Evolutionary conservation across 2,888 invertebrate species (phyloP).

Genomic region (Odontocerum albicorne): DNA sequence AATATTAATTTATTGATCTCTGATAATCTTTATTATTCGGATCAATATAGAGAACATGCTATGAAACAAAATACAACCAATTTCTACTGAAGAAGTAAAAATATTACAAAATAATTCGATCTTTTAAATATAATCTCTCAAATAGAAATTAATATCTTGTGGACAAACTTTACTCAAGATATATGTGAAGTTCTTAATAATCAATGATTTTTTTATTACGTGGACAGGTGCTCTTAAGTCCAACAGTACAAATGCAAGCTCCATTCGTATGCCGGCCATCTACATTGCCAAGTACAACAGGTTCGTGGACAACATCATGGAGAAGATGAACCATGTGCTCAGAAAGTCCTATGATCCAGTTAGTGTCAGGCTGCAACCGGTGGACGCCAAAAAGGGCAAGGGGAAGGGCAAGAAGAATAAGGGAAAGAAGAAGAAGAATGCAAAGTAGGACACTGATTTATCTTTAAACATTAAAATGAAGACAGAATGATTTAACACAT

Average conservation of each 20-base stretch:
- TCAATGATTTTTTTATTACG: background rate
- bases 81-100: no score
- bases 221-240: background rate
- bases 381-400: conserved; percentile 56
- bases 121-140: no score
- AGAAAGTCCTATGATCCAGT: conserved; percentile 83
- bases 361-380: conserved; percentile 69
- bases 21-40: no score
- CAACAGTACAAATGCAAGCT: background rate
- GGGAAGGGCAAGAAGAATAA: conserved; percentile 50
- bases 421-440: conserved; percentile 48
- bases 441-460: conserved; percentile 27
- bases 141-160: no score
- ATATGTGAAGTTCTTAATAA: no score
- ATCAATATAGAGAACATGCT: no score
- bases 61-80: no score
- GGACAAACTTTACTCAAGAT: no score
- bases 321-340: conserved; percentile 79
- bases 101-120: no score
- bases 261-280: conserved; percentile 60
- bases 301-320: conserved; percentile 81
- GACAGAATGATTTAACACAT: no score
- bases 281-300: conserved; percentile 83
- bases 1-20: no score
- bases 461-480: no score